Base-by-base conservation (phyloP, 1,140 invertebrate genomes). In the Temnothorax nylanderi region DNA sequence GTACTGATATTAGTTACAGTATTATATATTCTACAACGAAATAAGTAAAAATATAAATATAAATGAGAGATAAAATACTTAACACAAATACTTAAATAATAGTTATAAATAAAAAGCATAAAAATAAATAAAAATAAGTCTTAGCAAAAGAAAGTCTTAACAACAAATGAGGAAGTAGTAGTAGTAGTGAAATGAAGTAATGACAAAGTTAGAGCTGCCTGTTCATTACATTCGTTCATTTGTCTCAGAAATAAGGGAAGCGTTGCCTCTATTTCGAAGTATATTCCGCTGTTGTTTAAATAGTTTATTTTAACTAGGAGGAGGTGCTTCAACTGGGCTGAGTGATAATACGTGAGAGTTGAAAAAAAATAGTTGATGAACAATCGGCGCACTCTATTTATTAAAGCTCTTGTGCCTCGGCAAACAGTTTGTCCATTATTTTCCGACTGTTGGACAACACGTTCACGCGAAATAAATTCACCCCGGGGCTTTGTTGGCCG, bases 351-450 rank as follows among this genome's bases (percentile, higher is more conserved):
- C 13, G 21, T 5, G 41, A 5, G 13, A 10, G 5, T 21, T 34
- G 34, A 13, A 41, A 41, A 67, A 21, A 81, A 80, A 81, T 32
- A 44, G 64, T 71, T 56, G 34, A 44, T 41, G 65, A 71, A 71
- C 51, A 71, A 44, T 58, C 65, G 65, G 21, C 21, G 60, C 62
- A 47, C 60, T 82, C 37, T 44, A 58, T 72, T 82, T 82, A 72
- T 82, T 56, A 47, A 82, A 72, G 49, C 16, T 2, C 56, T 26
- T 18, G 41, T 32, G 49, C 44, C 47, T 78, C 18, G 41, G 6
- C 49, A 34, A 82, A 72, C 54, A 82, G 13, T 47, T 32, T 37
- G 65, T 72, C 26, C 11, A 60, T 82, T 82, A 82, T 72, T 72
- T 72, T 72, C 54, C 18, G 21, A 34, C 16, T 72, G 51, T 56